A percentile compares a stretch with the other conserved stretches of the same genome.
phyloP scores from a whole-genome alignment of 1,140 invertebrate species.

The Dolichoris vasculosae region DNA sequence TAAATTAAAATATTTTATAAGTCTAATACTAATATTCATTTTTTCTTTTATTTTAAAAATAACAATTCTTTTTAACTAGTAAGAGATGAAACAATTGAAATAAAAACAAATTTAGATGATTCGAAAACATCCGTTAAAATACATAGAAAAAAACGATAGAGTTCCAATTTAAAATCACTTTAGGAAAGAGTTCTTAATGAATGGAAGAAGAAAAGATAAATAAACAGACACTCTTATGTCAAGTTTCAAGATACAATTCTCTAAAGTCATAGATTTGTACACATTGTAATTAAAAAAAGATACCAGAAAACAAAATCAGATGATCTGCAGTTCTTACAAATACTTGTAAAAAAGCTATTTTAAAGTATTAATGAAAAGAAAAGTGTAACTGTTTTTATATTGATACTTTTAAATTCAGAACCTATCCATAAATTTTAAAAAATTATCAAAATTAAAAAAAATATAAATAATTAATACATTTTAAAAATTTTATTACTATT shows the following conservation, averaged over 20 bases:
- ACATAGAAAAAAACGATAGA: conserved; percentile 27
- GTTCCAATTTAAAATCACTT: conserved; percentile 42
- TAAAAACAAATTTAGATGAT: conserved; percentile 2
- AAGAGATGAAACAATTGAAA: neutral
- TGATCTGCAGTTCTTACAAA: neutral
- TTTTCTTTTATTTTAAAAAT: neutral
- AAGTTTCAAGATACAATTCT: neutral
- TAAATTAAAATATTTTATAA: too few relatives aligned
- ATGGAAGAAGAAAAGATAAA: conserved; percentile 30
- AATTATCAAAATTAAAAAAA: too few relatives aligned
- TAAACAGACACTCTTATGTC: neutral
- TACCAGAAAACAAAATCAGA: conserved; percentile 14
- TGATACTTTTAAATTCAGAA: too few relatives aligned
- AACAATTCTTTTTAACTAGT: neutral
- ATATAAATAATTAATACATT: too few relatives aligned
- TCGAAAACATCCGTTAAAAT: conserved; percentile 18
- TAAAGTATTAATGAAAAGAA: neutral
- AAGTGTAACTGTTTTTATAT: too few relatives aligned
- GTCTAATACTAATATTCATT: too few relatives aligned
- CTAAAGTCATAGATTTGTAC: neutral
- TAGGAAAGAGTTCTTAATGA: conserved; percentile 30
- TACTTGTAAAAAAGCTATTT: conserved; percentile 2
- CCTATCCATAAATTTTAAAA: too few relatives aligned
- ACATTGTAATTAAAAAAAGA: conserved; percentile 38
- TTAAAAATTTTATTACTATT: too few relatives aligned